Conservation (phyloP, 2,888 invertebrate species). For the Drosophila conformis region DNA sequence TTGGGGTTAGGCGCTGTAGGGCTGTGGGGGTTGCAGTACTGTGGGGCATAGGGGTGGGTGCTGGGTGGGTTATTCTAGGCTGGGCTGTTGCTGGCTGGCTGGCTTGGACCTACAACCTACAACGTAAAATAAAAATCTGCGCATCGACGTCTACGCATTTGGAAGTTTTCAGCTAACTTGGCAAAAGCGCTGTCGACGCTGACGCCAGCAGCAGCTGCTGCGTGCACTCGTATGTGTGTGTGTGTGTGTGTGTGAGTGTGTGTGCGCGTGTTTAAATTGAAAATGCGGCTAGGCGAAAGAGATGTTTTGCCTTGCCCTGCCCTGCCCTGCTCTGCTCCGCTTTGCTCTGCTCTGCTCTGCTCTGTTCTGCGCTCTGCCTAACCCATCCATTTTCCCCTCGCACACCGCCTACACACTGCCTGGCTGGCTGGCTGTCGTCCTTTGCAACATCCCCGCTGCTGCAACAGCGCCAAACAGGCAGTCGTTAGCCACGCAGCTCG, state of each 20-base stretch:
- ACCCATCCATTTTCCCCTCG: not conserved
- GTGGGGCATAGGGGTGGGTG: not conserved
- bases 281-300: conserved; percentile 65
- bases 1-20: not conserved
- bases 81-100: conserved; percentile 16
- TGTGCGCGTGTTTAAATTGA: conserved; percentile 71
- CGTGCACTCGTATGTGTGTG: conserved; percentile 33
- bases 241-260: conserved; percentile 14
- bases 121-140: conserved; percentile 59
- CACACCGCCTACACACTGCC: not conserved
- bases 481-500: conserved; percentile 3
- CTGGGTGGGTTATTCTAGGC: conserved; percentile 4
- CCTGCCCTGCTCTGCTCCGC: conserved; percentile 5
- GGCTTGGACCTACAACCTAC: conserved; percentile 57
- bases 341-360: not conserved
- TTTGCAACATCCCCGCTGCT: conserved; percentile 1
- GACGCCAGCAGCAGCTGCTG: conserved; percentile 24
- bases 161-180: conserved; percentile 41
- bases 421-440: not conserved
- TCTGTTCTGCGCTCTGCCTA: not conserved
- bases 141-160: conserved; percentile 59
- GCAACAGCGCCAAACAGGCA: conserved; percentile 1
- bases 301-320: conserved; percentile 24
- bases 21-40: not conserved
- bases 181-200: conserved; percentile 36